Evolutionary conservation across 2,113 vertebrate genomes (phyloP).

Genomic region (Lampris megalopsis): DNA sequence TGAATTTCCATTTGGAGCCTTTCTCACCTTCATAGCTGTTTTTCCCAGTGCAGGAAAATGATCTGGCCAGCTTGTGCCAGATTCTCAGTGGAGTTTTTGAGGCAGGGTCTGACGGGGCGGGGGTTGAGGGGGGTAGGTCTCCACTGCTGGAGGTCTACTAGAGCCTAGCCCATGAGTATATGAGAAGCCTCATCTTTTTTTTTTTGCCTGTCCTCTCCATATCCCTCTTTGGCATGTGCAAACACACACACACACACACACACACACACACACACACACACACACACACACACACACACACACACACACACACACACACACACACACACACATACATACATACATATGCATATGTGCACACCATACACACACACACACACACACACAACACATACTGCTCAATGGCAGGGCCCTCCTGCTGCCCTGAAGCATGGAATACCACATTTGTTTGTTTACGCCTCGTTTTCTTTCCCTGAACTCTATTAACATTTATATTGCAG

Average conservation of each 20-base stretch:
- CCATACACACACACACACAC: conserved; percentile 20
- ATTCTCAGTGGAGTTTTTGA: conserved; percentile 42
- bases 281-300: conserved; percentile 36
- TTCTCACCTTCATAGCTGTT: conserved; percentile 39
- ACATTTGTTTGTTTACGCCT: conserved; percentile 84
- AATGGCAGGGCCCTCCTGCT: conserved; percentile 73
- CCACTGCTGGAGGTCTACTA: conserved; percentile 64
- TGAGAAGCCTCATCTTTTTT: conserved; percentile 58
- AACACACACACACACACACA: no score
- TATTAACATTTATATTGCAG: conserved; percentile 88
- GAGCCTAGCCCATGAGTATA: conserved; percentile 47
- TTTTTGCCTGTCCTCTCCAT: conserved; percentile 36
- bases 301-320: conserved; percentile 38
- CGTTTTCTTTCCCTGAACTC: conserved; percentile 83
- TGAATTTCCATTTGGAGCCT: conserved; percentile 49
- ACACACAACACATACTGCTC: conserved; percentile 38
- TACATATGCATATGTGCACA: background rate
- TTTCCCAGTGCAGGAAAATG: conserved; percentile 42
- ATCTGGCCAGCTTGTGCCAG: conserved; percentile 51
- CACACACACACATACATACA: conserved; percentile 6
- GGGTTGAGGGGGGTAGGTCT: background rate
- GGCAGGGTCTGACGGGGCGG: background rate
- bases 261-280: background rate
- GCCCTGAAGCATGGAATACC: conserved; percentile 77
- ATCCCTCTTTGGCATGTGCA: conserved; percentile 20